Conservation (phyloP, 2,113 vertebrate species). For the Orthonyx spaldingii region DNA sequence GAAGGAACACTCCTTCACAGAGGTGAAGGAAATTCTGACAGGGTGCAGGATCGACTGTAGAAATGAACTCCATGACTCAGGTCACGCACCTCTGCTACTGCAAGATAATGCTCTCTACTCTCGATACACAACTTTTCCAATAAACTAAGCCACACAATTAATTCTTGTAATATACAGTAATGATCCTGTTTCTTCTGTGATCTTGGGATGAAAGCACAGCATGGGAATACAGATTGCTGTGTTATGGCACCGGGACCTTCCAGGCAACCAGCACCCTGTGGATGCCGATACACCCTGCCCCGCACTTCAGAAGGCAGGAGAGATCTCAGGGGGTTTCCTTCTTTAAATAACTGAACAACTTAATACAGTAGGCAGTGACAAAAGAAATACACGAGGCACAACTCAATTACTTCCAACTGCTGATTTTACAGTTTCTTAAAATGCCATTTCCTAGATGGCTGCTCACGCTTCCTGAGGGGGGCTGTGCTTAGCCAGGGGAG, state of each 20-base stretch:
- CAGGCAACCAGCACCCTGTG: background rate
- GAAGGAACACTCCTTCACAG: no score
- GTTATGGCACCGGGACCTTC: fast-evolving
- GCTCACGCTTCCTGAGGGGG: background rate
- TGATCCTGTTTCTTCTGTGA: background rate
- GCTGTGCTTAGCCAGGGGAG: background rate
- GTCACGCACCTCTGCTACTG: fast-evolving
- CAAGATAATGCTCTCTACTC: background rate
- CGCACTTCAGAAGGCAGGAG: background rate
- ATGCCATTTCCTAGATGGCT: background rate
- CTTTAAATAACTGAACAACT: background rate
- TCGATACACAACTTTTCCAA: background rate
- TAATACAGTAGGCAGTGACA: background rate
- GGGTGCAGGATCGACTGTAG: background rate
- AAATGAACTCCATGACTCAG: background rate
- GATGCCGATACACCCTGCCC: background rate
- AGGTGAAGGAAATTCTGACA: background rate
- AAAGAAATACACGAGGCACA: background rate
- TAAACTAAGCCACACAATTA: background rate
- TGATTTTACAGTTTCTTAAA: background rate
- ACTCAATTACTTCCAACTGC: background rate
- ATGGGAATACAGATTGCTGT: background rate
- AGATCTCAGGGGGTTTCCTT: background rate
- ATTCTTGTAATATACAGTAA: background rate
- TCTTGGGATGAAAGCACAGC: background rate